phyloP scores from a whole-genome alignment of 2,113 vertebrate species.

The Papio anubis region DNA sequence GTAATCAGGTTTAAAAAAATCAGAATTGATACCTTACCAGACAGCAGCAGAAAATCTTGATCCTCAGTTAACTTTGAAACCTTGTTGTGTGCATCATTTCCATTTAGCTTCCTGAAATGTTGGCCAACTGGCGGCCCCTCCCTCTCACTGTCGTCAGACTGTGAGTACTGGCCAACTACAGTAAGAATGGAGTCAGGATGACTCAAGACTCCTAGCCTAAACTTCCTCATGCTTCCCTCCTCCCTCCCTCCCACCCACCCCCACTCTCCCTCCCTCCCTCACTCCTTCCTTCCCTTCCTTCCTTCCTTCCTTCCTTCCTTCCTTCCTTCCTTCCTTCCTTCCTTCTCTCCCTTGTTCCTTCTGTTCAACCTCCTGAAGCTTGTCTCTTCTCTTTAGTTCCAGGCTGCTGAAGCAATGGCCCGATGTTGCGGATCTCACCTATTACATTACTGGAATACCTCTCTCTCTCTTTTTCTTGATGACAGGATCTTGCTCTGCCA shows the following conservation, averaged over 20 bases:
- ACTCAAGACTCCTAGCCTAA: background rate
- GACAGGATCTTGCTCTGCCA: too few species aligned
- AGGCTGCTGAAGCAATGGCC: background rate
- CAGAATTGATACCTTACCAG: background rate
- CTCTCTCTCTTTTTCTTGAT: too few species aligned
- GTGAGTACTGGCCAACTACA: background rate
- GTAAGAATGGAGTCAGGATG: background rate
- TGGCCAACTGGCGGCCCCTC: too few species aligned
- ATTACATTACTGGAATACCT: too few species aligned
- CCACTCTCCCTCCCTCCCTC: too few species aligned
- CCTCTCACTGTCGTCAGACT: background rate
- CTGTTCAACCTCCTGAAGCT: background rate
- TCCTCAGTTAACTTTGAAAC: background rate
- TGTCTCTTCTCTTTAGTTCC: background rate
- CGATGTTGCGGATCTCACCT: too few species aligned
- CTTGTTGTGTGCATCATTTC: background rate
- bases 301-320: too few species aligned
- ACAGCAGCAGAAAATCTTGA: background rate
- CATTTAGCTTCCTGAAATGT: background rate
- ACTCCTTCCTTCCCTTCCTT: fast-evolving
- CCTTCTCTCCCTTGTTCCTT: too few species aligned
- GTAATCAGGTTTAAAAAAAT: background rate
- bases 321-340: too few species aligned
- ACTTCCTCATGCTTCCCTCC: background rate
- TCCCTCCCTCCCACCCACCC: too few species aligned